Conservation (phyloP, 2,113 vertebrate genomes). For the Ginglymostoma cirratum region DNA sequence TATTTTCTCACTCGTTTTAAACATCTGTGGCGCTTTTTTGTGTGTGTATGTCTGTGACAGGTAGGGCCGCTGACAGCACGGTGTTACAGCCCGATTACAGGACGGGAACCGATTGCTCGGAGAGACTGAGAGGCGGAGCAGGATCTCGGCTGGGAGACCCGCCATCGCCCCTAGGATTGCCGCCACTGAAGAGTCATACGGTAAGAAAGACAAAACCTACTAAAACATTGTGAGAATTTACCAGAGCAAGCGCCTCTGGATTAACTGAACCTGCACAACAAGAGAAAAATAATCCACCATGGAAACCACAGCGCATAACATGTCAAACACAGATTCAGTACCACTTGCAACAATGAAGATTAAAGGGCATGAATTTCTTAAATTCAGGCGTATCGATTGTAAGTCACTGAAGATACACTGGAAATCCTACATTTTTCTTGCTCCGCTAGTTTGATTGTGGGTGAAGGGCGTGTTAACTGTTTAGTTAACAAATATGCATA, state of each 20-base stretch:
- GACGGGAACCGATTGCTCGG: not conserved
- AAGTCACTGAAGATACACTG: not conserved
- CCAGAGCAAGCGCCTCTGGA: conserved; percentile 24
- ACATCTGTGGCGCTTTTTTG: not conserved
- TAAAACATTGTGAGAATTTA: not conserved
- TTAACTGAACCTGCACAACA: not conserved
- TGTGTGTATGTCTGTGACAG: not conserved
- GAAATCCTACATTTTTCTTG: not conserved
- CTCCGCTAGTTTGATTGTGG: not conserved
- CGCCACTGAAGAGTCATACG: conserved; percentile 70
- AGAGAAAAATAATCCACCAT: not conserved
- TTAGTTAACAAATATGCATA: not conserved
- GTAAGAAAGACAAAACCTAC: conserved; percentile 46
- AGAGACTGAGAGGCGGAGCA: conserved; percentile 46
- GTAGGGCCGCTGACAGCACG: conserved; percentile 15
- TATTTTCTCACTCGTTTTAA: not conserved
- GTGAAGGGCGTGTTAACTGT: not conserved
- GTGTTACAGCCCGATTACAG: not conserved
- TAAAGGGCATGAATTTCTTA: not conserved
- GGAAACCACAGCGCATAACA: not conserved
- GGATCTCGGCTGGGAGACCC: conserved; percentile 62
- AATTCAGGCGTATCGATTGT: not conserved
- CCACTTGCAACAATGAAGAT: conserved; percentile 16
- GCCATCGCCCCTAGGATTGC: conserved; percentile 66
- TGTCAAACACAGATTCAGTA: not conserved